phyloP scores from a whole-genome alignment of 35 echinoderm and acorn worm species.

The Anneissia japonica region DNA sequence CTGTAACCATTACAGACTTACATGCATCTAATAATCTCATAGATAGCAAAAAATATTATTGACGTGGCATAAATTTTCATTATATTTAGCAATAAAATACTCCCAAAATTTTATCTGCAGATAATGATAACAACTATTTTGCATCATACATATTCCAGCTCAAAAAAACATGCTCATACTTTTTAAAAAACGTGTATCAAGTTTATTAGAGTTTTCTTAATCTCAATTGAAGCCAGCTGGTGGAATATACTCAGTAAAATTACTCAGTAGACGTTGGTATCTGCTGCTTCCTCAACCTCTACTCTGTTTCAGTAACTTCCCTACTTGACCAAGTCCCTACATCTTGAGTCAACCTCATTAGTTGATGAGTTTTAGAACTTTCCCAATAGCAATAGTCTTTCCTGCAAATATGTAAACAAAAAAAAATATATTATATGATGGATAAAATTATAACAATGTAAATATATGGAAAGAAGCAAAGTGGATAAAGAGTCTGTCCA shows the following conservation, averaged over 20 bases:
- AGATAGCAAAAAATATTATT: neutral
- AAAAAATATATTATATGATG: neutral
- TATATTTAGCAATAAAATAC: neutral
- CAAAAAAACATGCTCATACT: too few relatives aligned
- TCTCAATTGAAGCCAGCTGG: too few relatives aligned
- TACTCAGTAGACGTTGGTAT: too few relatives aligned
- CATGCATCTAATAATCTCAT: neutral
- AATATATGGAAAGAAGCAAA: too few relatives aligned
- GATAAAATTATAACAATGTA: neutral
- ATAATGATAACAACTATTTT: neutral
- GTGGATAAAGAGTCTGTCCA: too few relatives aligned
- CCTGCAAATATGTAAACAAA: slow-evolving; percentile 33
- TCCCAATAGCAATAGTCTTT: slow-evolving; percentile 86
- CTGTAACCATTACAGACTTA: neutral
- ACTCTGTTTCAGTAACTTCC: too few relatives aligned
- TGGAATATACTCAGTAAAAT: too few relatives aligned
- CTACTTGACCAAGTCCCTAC: neutral
- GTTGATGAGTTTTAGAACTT: slow-evolving; percentile 60
- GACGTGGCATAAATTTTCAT: neutral
- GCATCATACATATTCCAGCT: neutral
- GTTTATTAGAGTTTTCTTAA: too few relatives aligned
- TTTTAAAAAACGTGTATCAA: too few relatives aligned
- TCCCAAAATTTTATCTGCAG: neutral
- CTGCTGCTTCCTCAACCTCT: too few relatives aligned
- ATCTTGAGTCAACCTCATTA: neutral